Evolutionary conservation across 2,888 invertebrate genomes (phyloP).

Genomic region (Hypolimnas misippus): DNA sequence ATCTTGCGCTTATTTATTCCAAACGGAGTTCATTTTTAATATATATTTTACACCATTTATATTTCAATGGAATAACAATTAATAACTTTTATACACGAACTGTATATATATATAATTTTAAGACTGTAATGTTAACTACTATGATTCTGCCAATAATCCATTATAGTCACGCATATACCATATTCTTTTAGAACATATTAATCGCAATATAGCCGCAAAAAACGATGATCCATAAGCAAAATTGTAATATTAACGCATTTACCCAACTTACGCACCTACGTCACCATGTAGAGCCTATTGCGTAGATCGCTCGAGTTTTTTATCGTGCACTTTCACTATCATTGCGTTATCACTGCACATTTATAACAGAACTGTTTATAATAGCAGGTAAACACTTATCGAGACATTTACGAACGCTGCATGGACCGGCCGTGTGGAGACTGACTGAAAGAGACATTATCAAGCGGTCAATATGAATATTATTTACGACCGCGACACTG

Average conservation of each 20-base stretch:
- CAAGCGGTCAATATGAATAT: slow-evolving; percentile 42
- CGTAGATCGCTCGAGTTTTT: neutral
- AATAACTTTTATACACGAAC: too few relatives aligned
- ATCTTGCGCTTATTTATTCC: too few relatives aligned
- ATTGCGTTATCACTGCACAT: slow-evolving; percentile 15
- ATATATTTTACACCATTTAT: too few relatives aligned
- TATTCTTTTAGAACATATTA: too few relatives aligned
- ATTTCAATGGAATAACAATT: too few relatives aligned
- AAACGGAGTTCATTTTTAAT: too few relatives aligned
- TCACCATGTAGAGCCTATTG: neutral
- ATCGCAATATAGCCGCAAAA: too few relatives aligned
- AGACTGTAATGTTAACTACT: too few relatives aligned
- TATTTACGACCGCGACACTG: slow-evolving; percentile 1
- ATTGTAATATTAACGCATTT: neutral
- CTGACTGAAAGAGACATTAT: slow-evolving; percentile 52
- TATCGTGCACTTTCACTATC: slow-evolving; percentile 23
- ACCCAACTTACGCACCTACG: neutral
- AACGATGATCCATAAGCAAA: neutral
- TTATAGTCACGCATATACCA: too few relatives aligned
- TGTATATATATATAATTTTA: too few relatives aligned
- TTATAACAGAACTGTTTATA: neutral
- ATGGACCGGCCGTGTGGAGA: slow-evolving; percentile 45
- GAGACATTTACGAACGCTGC: slow-evolving; percentile 34
- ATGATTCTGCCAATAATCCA: too few relatives aligned
- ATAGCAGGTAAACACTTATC: neutral